Base-by-base conservation (phyloP, 2,113 vertebrate species). In the Clarias macrocephalus region DNA sequence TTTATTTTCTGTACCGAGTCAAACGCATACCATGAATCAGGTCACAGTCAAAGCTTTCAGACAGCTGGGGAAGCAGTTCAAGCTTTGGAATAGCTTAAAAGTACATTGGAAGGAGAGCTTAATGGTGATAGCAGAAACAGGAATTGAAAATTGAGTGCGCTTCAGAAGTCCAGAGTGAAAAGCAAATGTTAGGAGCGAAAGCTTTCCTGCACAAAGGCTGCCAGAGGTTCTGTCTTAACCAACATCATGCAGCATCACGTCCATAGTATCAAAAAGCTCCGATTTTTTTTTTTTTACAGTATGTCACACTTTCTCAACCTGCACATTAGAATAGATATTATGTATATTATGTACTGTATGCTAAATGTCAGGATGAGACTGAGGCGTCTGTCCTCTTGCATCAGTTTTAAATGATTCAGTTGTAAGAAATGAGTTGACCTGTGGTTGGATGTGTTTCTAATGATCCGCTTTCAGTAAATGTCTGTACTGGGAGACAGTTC, bases 61-160 rank as follows among this genome's bases (percentile, higher is more conserved):
- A 89, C 88, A 91, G 89, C 88, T 90, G 83, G 86, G 89, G 85
- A 92, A 91, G 79, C 30, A 63, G 72, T 86, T 90, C 86, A 87
- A 82, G 48, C 28, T 84, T 86, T 91, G 90, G 86, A 90, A 82
- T 3, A 23, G 76, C 86, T 88, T 90, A 42, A 88, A 89, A 88
- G 77, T 19, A 62, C 66, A 21, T 89, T 86, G 84, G 68, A 57
- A 42, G 82, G 42, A 87, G 85, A 28, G 80, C 59, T 90, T 89
- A 37, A 88, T 86, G 87, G 59, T 88, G 83, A 92, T 88, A 72
- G 88, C 89, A 91, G 90, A 88, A 89, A 81, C 87, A 85, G 88
- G n/a, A 85, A 87, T 85, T 37, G 63, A 83, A 87, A 88, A 85
- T 85, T 77, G 66, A 86, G 73, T 85, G 70, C 83, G 72, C 82